These are phyloP conservation scores for Phortica okadai DNA, from an alignment of 2,888 invertebrate species.

Conservation along the genomic window DNA sequence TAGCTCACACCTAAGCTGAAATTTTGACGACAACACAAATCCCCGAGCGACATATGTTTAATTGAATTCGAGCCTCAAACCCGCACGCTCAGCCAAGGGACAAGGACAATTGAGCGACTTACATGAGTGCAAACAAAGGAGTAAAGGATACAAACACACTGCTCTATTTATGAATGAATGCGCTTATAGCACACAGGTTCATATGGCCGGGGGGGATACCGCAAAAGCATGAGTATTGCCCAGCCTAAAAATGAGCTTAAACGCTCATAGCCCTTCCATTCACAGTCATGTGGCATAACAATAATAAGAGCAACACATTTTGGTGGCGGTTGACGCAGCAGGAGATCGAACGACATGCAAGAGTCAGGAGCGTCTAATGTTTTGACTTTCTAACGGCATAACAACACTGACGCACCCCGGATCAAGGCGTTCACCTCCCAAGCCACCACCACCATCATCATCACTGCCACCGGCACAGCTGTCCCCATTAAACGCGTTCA, in stretches of 20 bases:
- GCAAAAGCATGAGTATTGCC: not conserved
- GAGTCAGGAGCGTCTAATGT: slow-evolving; percentile 37
- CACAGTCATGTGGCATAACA: slow-evolving; percentile 15
- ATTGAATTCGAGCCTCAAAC: slow-evolving; percentile 5
- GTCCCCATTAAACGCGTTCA: too few species aligned
- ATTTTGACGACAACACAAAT: not conserved
- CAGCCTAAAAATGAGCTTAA: not conserved
- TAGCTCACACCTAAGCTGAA: not conserved
- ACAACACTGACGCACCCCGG: not conserved
- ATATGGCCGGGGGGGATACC: not conserved
- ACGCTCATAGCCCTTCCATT: not conserved
- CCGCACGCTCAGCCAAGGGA: not conserved
- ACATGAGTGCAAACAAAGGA: not conserved
- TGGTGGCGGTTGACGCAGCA: not conserved
- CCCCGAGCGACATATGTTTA: slow-evolving; percentile 15
- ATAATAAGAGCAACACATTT: slow-evolving; percentile 40
- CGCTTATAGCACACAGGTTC: not conserved
- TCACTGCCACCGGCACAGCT: too few species aligned
- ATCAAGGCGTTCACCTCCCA: too few species aligned
- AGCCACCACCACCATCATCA: too few species aligned
- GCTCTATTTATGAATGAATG: not conserved
- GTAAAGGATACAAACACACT: not conserved
- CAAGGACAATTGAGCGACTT: too few species aligned
- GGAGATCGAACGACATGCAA: slow-evolving; percentile 32
- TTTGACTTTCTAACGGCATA: not conserved